Base-by-base conservation (phyloP, 2,888 invertebrate species). In the Troglohyphantes excavatus region DNA sequence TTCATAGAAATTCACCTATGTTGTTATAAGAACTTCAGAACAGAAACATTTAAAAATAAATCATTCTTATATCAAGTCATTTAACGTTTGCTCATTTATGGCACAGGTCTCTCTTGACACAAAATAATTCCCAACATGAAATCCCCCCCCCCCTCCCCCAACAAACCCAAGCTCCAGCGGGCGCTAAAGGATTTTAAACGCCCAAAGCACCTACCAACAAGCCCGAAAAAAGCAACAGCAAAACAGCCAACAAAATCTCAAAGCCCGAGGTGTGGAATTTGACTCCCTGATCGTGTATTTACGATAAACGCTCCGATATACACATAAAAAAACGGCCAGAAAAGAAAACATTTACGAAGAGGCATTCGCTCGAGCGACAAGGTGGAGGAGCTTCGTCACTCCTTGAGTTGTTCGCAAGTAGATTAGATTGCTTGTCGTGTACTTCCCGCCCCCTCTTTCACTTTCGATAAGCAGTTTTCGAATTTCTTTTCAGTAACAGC, bases 391-490 rank as follows among this genome's bases (percentile, higher is more conserved):
- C 27, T 29, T 75, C 75, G 75, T 26, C 78, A 78, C 39, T 61
- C 23, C 78, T 81, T 81, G 79, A 81, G 79, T 81, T 81, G 79
- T 81, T 81, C 68, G 79, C 79, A 81, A 81, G 68, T 53, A 81
- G 79, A 81, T 81, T 81, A 81, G 79, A 81, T 81, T 68, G 67
- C 79, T 68, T 73, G 70, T 70, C 26, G 65, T 23, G 75, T 21
- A 13, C 23, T 39, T 39, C 17, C 63, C 27, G 9, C 39, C 23
- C 21, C 78, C 78, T 23, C 78, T 11, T 67, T 19, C 61, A 76
- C 61, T 81, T 81, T 53, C 67, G 79, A 81, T 81, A 81, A 81
- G 79, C 79, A 81, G 68, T 81, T 81, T 81, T 67, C 68, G 79
- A 81, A 68, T 81, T 81, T 43, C 65, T 46, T 81, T 46, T 81